phyloP scores from a whole-genome alignment of 2,888 invertebrate species.

The Megalurothrips usitatus region DNA sequence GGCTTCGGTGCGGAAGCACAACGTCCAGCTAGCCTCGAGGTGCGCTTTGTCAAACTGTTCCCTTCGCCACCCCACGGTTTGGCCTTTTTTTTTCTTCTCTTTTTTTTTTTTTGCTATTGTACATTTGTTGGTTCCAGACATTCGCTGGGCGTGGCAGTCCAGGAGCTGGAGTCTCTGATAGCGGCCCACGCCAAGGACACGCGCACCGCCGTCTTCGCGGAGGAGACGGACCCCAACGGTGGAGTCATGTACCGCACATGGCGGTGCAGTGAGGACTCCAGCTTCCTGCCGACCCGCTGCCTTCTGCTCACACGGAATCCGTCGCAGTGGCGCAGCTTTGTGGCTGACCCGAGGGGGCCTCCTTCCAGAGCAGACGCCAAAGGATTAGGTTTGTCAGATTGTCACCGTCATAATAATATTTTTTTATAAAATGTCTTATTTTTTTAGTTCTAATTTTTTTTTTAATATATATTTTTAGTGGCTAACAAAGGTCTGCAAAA shows the following conservation, averaged over 20 bases:
- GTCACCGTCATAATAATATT: slow-evolving; percentile 32
- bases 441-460: slow-evolving; percentile 32
- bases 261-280: slow-evolving; percentile 35
- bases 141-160: slow-evolving; percentile 47
- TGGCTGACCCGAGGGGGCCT: slow-evolving; percentile 41
- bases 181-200: slow-evolving; percentile 47
- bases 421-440: slow-evolving; percentile 32
- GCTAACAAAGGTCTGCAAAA: slow-evolving; percentile 48
- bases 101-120: not conserved
- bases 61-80: not conserved
- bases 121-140: slow-evolving; percentile 44
- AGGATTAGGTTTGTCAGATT: slow-evolving; percentile 41
- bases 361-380: slow-evolving; percentile 42
- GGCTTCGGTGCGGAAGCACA: slow-evolving; percentile 44
- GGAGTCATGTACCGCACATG: slow-evolving; percentile 39
- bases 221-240: slow-evolving; percentile 38
- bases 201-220: slow-evolving; percentile 45
- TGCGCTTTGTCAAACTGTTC: not conserved
- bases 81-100: not conserved
- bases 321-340: slow-evolving; percentile 57
- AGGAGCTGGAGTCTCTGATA: slow-evolving; percentile 53
- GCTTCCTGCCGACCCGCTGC: slow-evolving; percentile 45
- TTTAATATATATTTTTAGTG: slow-evolving; percentile 40
- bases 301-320: slow-evolving; percentile 59
- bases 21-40: slow-evolving; percentile 33